Percentiles rank a stretch among this genome's conserved stretches.
Conservation (phyloP, 64 coral and sea anemone genomes). For the Porites lutea region DNA sequence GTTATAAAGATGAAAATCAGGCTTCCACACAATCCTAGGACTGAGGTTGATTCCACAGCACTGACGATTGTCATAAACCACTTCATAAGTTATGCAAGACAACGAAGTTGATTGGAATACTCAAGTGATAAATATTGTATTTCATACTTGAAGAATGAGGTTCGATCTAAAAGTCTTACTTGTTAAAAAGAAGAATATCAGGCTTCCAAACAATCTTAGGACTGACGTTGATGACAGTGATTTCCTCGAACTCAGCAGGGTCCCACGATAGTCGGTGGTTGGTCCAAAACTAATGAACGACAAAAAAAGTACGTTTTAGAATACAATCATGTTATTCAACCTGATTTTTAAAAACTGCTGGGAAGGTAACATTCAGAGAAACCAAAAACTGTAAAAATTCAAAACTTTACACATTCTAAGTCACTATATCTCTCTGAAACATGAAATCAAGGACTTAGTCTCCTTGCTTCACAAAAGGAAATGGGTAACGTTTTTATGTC, state of each 20-base stretch:
- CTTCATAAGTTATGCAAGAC: too few relatives aligned
- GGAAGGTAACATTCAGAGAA: neutral
- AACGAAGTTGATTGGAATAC: too few relatives aligned
- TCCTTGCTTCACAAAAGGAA: too few relatives aligned
- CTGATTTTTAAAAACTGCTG: neutral
- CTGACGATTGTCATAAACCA: too few relatives aligned
- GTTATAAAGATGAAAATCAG: conserved; percentile 87
- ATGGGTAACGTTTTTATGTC: too few relatives aligned
- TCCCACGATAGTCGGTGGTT: conserved; percentile 52
- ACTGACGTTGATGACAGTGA: conserved; percentile 73
- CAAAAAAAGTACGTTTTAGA: neutral
- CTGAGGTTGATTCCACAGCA: conserved; percentile 65
- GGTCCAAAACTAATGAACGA: conserved; percentile 41
- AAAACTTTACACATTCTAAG: neutral
- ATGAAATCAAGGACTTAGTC: too few relatives aligned
- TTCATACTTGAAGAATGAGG: too few relatives aligned
- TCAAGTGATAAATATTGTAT: too few relatives aligned
- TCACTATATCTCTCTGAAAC: too few relatives aligned
- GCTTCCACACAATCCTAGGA: conserved; percentile 87
- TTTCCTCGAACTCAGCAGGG: conserved; percentile 32
- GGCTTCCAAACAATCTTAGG: conserved; percentile 90
- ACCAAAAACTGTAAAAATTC: conserved; percentile 12
- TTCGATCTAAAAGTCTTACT: conserved; percentile 4
- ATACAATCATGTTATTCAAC: neutral
- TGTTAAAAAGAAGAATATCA: conserved; percentile 90